Evolutionary conservation across 2,888 invertebrate genomes (phyloP), one percentile per base, ranked within the genome.

Genomic region (Aquatica leii): DNA sequence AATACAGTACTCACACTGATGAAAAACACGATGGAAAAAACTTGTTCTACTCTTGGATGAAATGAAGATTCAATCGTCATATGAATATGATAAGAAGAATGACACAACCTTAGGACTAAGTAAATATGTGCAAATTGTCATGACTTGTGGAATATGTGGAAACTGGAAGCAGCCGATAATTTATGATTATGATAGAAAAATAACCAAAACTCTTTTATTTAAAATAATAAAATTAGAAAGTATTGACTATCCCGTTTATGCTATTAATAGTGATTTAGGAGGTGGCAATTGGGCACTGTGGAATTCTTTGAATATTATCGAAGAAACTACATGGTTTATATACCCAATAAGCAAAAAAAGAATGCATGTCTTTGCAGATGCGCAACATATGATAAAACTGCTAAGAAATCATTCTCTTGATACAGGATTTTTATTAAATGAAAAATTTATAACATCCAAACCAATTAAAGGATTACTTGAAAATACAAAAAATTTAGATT

Each of bases 101-200:
- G 4, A 31, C 9, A 9, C 31, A 6, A 31, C 31, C 4, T 31
- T 31, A 31, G 31, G 31, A 31, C 31, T 9, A 6, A 6, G 53
- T 17, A 63, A 64, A 15, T 66, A 66, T 50, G 70, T 66, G 14
- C 69, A 71, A 49, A 64, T 67, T 14, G 62, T 70, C 11, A 66
- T 71, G 64, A 59, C 59, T 1, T 40, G 69, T 24, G 69, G 71
- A 8, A 14, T 70, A 6, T 50, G 58, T 49, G 15, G 35, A 18
- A 61, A 64, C 14, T 72, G 70, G 71, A 69, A 71, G 37, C 68
- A 70, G 52, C 67, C 68, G 11, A 55, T 72, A 11, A 69, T 64
- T 62, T 71, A 65, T 55, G 54, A 64, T 15, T 71, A 62, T 20
- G 46, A 48, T 17, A 11, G 48, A 11, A 56, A 56, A 35, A 11